Evolutionary conservation across 1,140 invertebrate species (phyloP).

Genomic region (Heliconius hermathena): DNA sequence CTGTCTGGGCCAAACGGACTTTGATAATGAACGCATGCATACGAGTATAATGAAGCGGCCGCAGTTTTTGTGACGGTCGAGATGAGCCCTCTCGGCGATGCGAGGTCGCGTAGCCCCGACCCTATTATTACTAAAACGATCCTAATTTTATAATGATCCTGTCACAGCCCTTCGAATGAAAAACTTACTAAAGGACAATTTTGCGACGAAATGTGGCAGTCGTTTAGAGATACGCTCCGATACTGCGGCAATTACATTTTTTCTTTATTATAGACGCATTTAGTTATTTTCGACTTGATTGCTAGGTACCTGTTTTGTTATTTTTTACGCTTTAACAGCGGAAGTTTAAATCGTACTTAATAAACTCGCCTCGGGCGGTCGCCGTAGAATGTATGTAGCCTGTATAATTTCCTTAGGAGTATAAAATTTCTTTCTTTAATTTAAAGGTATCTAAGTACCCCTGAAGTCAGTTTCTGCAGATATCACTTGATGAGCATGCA

Average conservation of each 20-base stretch:
- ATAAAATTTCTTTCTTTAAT: conserved; percentile 1
- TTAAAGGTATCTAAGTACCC: not conserved
- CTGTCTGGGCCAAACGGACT: conserved; percentile 45
- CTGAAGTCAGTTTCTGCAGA: not conserved
- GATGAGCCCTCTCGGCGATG: conserved; percentile 72
- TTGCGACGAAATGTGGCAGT: conserved; percentile 70
- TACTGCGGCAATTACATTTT: conserved; percentile 46
- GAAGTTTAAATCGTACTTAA: conserved; percentile 42
- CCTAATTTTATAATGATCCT: conserved; percentile 81
- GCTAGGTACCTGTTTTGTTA: conserved; percentile 48
- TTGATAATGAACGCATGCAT: conserved; percentile 48
- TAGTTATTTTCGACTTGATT: conserved; percentile 27
- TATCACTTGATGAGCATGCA: not conserved
- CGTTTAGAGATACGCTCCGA: conserved; percentile 53
- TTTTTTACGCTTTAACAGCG: conserved; percentile 49
- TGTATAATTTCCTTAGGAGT: conserved; percentile 20
- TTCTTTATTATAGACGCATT: conserved; percentile 49
- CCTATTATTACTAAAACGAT: conserved; percentile 79
- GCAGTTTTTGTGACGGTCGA: conserved; percentile 65
- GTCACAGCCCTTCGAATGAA: conserved; percentile 72
- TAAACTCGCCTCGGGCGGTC: conserved; percentile 18
- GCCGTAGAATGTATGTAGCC: conserved; percentile 23
- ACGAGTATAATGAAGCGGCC: conserved; percentile 69
- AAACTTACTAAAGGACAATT: conserved; percentile 76
- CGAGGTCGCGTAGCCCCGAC: conserved; percentile 61